Evolutionary conservation across 2,797 vertebrate species (phyloP), one percentile per base, ranked within the genome.

Genomic region (Etheostoma perlongum): DNA sequence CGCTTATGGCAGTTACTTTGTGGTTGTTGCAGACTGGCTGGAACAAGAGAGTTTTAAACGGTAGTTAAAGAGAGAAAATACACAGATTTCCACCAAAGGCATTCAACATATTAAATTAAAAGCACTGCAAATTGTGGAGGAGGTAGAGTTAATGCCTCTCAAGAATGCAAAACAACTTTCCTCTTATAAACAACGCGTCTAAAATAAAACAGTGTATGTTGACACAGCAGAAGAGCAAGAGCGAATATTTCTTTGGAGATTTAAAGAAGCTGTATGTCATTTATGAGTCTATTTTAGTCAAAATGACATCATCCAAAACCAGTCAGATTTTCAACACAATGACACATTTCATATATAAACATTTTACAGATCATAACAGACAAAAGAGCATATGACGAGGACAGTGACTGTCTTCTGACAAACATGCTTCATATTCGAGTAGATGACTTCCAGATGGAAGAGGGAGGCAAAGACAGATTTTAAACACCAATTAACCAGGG

Each of bases 361-460:
- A 58, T 60, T 65, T 42, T 14, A 33, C 14, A 61, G 75, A 61
- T 36, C 33, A 8, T 72, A 72, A 82, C 84, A 69, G 59, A 62
- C 66, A 60, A 74, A 78, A 67, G 51, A 48, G 71, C 6, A 72
- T 72, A 77, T 83, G 60, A 76, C 74, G 48, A 71, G 4, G 33
- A 79, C 62, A 71, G 66, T 12, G 54, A 72, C 61, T 12, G 54
- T 63, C 55, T 74, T 82, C 12, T 15, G 62, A 67, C 73, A 78
- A 88, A 88, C 66, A 84, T 72, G 81, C 85, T 88, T 86, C 74
- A 83, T 84, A 69, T 55, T 86, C 2, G 14, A 75, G 73, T 19
- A 68, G 86, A 94, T 85, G 65, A 82, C 51, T 91, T 92, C 92
- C 93, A 94, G 89, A 94, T 92, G 92, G 81, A 61, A 65, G 51